A percentile compares a stretch with the other conserved stretches of the same genome.
Evolutionary conservation across 2,888 invertebrate species (phyloP).

Genomic region (Netelia fuscicornis): DNA sequence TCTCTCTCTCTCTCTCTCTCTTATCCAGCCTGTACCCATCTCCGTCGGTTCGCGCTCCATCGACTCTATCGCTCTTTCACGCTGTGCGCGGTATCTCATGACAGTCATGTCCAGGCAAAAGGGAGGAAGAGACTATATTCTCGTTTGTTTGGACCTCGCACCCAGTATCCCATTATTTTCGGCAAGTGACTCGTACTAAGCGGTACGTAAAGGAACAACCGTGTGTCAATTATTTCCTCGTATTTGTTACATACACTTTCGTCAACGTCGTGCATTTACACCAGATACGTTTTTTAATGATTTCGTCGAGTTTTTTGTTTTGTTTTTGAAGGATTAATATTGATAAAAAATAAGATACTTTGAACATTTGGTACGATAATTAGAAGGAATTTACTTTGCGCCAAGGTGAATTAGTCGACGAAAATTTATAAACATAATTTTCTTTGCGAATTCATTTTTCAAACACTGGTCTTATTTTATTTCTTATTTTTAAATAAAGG

Average conservation of each 20-base stretch:
- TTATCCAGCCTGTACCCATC: background rate
- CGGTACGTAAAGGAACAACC: slow-evolving; percentile 1
- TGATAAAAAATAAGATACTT: background rate
- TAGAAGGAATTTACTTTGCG: too few species aligned
- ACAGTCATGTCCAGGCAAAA: background rate
- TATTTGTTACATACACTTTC: background rate
- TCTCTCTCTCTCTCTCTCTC: background rate
- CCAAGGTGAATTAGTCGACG: too few species aligned
- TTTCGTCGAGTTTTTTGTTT: background rate
- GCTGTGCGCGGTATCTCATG: background rate
- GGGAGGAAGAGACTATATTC: background rate
- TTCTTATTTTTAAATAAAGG: too few species aligned
- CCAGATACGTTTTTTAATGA: background rate
- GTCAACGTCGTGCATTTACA: background rate
- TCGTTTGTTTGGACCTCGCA: slow-evolving; percentile 17
- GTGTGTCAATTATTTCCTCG: slow-evolving; percentile 36
- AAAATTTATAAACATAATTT: too few species aligned
- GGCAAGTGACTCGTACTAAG: slow-evolving; percentile 2
- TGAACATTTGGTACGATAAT: too few species aligned
- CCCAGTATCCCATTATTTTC: slow-evolving; percentile 14
- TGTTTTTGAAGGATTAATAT: background rate
- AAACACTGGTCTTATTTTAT: too few species aligned
- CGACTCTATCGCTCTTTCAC: slow-evolving; percentile 4
- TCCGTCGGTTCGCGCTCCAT: slow-evolving; percentile 5
- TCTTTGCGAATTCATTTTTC: too few species aligned